Evolutionary conservation across 2,797 vertebrate genomes (phyloP), one percentile per base, ranked within the genome.

Genomic region (Salmo trutta): DNA sequence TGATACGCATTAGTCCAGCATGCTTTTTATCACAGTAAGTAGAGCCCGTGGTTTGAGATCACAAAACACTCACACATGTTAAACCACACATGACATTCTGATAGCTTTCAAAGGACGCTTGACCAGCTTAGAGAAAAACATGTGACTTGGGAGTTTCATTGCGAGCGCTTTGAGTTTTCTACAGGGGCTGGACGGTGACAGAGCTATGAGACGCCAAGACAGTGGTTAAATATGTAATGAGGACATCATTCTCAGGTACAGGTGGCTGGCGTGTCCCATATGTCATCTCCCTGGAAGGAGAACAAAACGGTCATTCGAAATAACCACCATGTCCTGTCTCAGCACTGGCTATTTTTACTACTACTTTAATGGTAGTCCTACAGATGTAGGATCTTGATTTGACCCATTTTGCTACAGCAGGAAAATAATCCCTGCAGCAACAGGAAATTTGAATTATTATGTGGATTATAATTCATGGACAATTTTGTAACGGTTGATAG

Each of bases 1-100:
- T 84, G 85, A 90, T 93, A 87, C 87, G 92, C 85, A 87, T 87
- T 82, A 84, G 77, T 86, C 80, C 74, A 79, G 86, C 90, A 93
- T 93, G 91, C 88, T 16, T 79, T 84, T 64, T 47, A 14, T 47
- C 41, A 86, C 78, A 77, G 73, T 77, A 56, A 78, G 75, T 54
- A 73, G n/a, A 73, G 56, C 75, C 75, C 27, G 65, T 69, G 59
- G 74, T 82, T 84, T 76, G 54, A 79, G 41, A 75, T 68, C 66
- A 80, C 59, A 86, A 78, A 80, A 69, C 77, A 47, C 41, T 47
- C 41, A 47, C 3, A 47, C 41, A 41, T 41, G 41, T 79, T 69
- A 62, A 71, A 80, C 82, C 78, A 62, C 75, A 76, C 73, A 76
- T 80, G 54, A 82, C 73, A 84, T 85, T 86, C 87, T 90, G 84